Conservation (phyloP, 2,888 invertebrate species). For the Aporophyla lueneburgensis region DNA sequence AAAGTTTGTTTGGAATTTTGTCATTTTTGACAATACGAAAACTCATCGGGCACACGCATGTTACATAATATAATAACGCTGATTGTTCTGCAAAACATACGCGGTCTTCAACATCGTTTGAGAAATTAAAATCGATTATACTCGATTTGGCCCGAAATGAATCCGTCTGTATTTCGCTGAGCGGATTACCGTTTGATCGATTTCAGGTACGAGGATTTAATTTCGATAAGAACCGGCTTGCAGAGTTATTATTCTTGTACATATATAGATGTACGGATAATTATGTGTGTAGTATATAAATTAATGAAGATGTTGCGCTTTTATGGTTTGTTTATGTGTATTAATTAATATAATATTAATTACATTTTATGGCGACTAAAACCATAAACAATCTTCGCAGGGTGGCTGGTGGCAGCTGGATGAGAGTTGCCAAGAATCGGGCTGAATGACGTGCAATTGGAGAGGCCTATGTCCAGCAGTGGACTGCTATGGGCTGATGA, state of each 20-base stretch:
- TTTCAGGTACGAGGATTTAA: conserved; percentile 59
- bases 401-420: too few species aligned
- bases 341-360: too few species aligned
- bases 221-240: conserved; percentile 49
- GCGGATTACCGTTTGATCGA: conserved; percentile 58
- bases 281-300: neutral
- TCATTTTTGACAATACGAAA: neutral
- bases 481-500: too few species aligned
- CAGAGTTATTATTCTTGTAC: conserved; percentile 19
- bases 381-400: too few species aligned
- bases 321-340: neutral
- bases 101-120: conserved; percentile 57
- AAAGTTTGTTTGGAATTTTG: neutral
- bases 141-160: conserved; percentile 49
- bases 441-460: too few species aligned
- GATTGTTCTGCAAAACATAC: conserved; percentile 64
- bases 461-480: too few species aligned
- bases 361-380: neutral
- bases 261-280: too few species aligned
- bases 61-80: conserved; percentile 39
- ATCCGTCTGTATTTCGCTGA: conserved; percentile 56
- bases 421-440: too few species aligned
- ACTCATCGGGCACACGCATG: neutral
- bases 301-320: neutral
- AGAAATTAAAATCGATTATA: conserved; percentile 63